These are phyloP conservation scores for Aurelia sp. DNA, from an alignment of 30 jellyfish, hydroid and myxozoan species.

Conservation along the genomic window DNA sequence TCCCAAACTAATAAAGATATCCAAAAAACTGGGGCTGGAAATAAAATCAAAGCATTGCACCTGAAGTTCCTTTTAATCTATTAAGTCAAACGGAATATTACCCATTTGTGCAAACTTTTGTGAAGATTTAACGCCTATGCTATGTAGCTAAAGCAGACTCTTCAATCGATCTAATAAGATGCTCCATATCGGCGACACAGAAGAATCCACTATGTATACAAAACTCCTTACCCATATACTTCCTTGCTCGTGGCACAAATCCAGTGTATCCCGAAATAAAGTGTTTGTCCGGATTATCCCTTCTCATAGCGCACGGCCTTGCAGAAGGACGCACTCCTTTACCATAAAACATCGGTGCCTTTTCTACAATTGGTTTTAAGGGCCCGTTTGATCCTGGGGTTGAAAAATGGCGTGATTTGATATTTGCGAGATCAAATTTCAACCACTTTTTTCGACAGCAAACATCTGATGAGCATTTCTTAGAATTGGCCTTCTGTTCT, in stretches of 20 bases:
- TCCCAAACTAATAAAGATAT: too few relatives aligned
- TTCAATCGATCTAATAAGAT: too few relatives aligned
- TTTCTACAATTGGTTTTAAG: constrained; percentile 72
- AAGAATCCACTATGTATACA: too few relatives aligned
- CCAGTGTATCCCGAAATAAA: constrained; percentile 96
- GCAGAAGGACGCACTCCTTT: constrained; percentile 78
- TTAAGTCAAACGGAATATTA: too few relatives aligned
- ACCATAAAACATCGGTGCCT: constrained; percentile 79
- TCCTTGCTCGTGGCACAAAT: constrained; percentile 89
- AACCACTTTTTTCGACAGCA: not conserved
- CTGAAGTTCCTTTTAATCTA: too few relatives aligned
- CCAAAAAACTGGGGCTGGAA: too few relatives aligned
- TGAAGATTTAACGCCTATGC: too few relatives aligned
- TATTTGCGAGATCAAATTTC: constrained; percentile 17
- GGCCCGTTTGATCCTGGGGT: constrained; percentile 18
- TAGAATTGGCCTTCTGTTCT: constrained; percentile 58
- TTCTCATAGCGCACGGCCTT: constrained; percentile 73
- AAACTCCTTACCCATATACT: constrained; percentile 74
- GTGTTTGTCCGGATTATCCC: constrained; percentile 80
- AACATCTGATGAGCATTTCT: not conserved
- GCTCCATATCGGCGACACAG: too few relatives aligned
- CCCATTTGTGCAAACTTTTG: too few relatives aligned
- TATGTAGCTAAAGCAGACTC: too few relatives aligned
- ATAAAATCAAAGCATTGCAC: too few relatives aligned
- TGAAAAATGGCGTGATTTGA: constrained; percentile 8